A percentile compares a stretch with the other conserved stretches of the same genome.
phyloP scores from a whole-genome alignment of 1,140 invertebrate genomes.

The Lordiphosa mommai region DNA sequence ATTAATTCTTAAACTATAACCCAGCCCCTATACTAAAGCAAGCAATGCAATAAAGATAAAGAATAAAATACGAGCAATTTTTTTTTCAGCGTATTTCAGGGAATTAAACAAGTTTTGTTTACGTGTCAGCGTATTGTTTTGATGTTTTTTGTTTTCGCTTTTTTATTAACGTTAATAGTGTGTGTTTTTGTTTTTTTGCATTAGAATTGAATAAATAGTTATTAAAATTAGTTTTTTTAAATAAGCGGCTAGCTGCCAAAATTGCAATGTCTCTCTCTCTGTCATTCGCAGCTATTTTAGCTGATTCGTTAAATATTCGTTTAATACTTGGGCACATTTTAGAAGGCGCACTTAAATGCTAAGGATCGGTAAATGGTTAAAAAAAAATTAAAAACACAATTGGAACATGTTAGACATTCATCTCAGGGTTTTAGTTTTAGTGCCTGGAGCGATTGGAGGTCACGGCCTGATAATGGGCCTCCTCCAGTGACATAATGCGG shows the following conservation, averaged over 20 bases:
- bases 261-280: constrained; percentile 43
- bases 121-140: no score
- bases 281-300: constrained; percentile 1
- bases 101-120: no score
- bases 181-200: not conserved
- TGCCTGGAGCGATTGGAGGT: constrained; percentile 43
- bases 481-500: constrained; percentile 57
- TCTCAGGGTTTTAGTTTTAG: constrained; percentile 22
- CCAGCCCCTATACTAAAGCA: no score
- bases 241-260: constrained; percentile 49
- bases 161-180: no score
- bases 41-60: no score
- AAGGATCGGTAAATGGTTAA: constrained; percentile 13
- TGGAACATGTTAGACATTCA: constrained; percentile 48
- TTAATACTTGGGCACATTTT: constrained; percentile 50
- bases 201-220: constrained; percentile 47
- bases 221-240: constrained; percentile 47
- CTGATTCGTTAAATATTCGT: not conserved
- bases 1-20: no score
- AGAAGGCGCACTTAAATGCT: constrained; percentile 38
- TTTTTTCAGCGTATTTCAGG: no score
- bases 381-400: constrained; percentile 13
- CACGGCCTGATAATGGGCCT: constrained; percentile 47
- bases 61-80: no score
- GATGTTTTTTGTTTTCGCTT: no score